Base-by-base conservation (phyloP, 2,113 vertebrate species). In the Phylloscopus whistleri region DNA sequence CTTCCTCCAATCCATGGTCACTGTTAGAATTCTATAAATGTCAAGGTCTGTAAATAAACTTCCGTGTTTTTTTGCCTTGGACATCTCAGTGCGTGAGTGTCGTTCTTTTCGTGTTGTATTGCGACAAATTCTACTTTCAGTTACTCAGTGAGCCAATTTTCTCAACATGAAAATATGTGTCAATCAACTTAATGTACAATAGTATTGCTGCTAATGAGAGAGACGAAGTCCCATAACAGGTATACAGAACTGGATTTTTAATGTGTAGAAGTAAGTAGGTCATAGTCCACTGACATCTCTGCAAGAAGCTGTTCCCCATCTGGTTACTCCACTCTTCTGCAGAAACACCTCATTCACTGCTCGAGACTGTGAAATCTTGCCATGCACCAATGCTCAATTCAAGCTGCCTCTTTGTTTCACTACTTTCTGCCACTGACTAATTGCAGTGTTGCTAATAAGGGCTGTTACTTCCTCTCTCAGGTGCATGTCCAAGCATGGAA, bases 381-480 rank as follows among this genome's bases (percentile, higher is more conserved):
- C 72, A 88, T 0, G 1, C 80, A 90, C n/a, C 16, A 63, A 77
- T 0, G 3, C 43, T 85, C 63, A 84, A 0, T 87, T 80, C 83
- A 93, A 59, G 51, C 39, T 93, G 49, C 81, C 48, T 93, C 64
- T 51, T 83, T 73, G 28, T 90, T 94, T 85, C 67, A 80, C 49
- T 93, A 27, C 55, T 76, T 92, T 83, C 64, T 90, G 92, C 39
- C 59, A 58, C 79, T 37, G 58, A 52, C 63, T 95, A 95, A 93
- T 86, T 88, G 79, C 59, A 86, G n/a, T 70, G 23, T 44, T 95
- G 75, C 63, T 88, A 88, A 92, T 21, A 69, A 69, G 51, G 31
- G 86, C 48, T 85, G 37, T 79, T 88, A 73, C 35, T 92, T 95
- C 67, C 1, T 7, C 62, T 91, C 43, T 77, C 64, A 59, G 16